These are phyloP conservation scores for Trachelus tabidus DNA, from an alignment of 2,888 invertebrate genomes.

Conservation along the genomic window DNA sequence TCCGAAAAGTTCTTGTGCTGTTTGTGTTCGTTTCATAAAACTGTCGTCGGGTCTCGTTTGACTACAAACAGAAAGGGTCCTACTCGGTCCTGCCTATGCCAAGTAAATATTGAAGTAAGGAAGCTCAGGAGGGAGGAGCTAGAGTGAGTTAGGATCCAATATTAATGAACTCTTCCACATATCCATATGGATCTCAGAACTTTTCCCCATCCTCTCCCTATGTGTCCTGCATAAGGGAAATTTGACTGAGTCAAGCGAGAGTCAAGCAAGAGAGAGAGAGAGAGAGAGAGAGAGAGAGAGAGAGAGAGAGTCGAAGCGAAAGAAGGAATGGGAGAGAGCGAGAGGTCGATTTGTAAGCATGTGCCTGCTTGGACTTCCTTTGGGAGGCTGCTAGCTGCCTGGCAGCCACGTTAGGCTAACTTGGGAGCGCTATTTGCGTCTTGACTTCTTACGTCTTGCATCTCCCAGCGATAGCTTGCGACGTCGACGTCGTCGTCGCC, in stretches of 20 bases:
- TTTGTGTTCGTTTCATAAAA: constrained; percentile 42
- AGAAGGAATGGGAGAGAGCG: constrained; percentile 27
- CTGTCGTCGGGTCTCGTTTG: constrained; percentile 38
- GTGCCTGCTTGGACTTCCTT: constrained; percentile 41
- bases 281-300: constrained; percentile 19
- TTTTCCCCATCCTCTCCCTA: constrained; percentile 7
- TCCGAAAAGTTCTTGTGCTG: background rate
- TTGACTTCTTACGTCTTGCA: constrained; percentile 59
- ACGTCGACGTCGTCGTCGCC: constrained; percentile 22
- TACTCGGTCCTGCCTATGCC: constrained; percentile 6
- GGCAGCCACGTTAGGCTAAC: constrained; percentile 63
- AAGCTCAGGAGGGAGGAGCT: background rate
- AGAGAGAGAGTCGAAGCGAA: constrained; percentile 2
- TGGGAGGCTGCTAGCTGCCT: constrained; percentile 20
- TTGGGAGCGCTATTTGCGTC: constrained; percentile 66
- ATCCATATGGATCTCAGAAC: background rate
- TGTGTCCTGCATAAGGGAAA: constrained; percentile 24
- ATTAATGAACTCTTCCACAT: background rate
- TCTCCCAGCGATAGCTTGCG: constrained; percentile 20
- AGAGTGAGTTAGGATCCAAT: background rate
- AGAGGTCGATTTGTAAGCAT: constrained; percentile 44
- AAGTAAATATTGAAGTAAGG: constrained; percentile 43
- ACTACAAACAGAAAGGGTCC: constrained; percentile 11
- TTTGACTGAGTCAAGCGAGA: constrained; percentile 15
- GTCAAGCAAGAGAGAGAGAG: background rate